Evolutionary conservation across 1,140 invertebrate species (phyloP).

Genomic region (Drosophila nannoptera): DNA sequence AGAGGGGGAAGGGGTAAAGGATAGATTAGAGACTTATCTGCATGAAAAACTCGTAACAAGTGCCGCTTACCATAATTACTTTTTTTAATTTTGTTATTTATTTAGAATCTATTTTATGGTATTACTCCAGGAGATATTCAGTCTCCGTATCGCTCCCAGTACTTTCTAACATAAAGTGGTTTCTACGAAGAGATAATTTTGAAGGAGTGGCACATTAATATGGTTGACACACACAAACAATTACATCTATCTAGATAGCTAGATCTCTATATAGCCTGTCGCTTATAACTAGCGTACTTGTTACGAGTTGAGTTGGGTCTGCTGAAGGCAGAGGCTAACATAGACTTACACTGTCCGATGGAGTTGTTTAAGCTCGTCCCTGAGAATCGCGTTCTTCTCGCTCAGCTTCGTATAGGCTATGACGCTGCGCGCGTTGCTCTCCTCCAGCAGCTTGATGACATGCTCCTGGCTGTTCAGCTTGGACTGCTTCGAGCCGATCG

Average conservation of each 20-base stretch:
- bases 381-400: slow-evolving; percentile 82
- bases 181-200: slow-evolving; percentile 29
- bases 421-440: slow-evolving; percentile 82
- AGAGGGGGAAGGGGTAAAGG: not conserved
- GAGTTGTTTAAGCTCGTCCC: slow-evolving; percentile 78
- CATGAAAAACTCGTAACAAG: slow-evolving; percentile 9
- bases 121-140: slow-evolving; percentile 27
- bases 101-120: not conserved
- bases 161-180: slow-evolving; percentile 41
- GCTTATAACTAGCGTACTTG: slow-evolving; percentile 39
- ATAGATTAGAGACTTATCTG: not conserved
- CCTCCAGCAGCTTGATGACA: slow-evolving; percentile 82
- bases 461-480: slow-evolving; percentile 82
- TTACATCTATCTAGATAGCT: no score
- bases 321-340: not conserved
- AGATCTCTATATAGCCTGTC: no score
- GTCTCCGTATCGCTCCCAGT: slow-evolving; percentile 13
- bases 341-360: slow-evolving; percentile 59
- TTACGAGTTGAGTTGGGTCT: not conserved
- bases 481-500: slow-evolving; percentile 81
- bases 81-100: slow-evolving; percentile 21
- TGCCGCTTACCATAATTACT: slow-evolving; percentile 39
- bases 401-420: slow-evolving; percentile 82
- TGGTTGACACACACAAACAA: not conserved
- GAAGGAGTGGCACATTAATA: slow-evolving; percentile 7